Evolutionary conservation across 2,113 vertebrate species (phyloP), one percentile per base, ranked within the genome.

Genomic region (Bagarius yarrelli): DNA sequence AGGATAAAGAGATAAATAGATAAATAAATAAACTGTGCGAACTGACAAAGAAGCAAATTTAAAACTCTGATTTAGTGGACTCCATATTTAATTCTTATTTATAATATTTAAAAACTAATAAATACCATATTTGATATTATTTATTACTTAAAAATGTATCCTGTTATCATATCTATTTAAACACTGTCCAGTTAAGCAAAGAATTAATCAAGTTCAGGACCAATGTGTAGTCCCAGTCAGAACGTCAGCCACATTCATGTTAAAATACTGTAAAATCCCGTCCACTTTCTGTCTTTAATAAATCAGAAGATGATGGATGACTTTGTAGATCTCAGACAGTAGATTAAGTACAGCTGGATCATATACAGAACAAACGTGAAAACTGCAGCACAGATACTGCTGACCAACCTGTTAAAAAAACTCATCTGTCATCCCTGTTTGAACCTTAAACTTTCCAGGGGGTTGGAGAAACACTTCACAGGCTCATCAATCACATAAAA

Each of bases 381-480:
- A 83, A 81, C 84, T 77, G 36, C 52, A 36, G 69, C 73, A 34
- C 52, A 57, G 36, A 80, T 75, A 85, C 78, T 79, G 70, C 23
- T 59, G 71, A 79, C 82, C 82, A 85, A 79, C 77, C 73, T 84
- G 85, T 70, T 87, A 71, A 85, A 14, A 78, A 79, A 73, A 34
- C 57, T 72, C 85, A 86, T 86, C 76, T 84, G 64, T 86, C 86
- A 85, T 56, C 57, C 14, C 23, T 47, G 27, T 70, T 75, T 74
- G 64, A 56, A 71, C 80, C 59, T 84, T 57, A 78, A 55, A 79
- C 61, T 69, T 47, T 56, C 66, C 80, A 66, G 34, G 27, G 44
- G 66, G 30, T 73, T 18, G 59, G 40, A 63, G 27, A 79, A 76
- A 79, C 73, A 44, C 81, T 79, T 78, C 32, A 32, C 19, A 52